Conservation (phyloP, 2,113 vertebrate species). For the Heloderma charlesbogerti region DNA sequence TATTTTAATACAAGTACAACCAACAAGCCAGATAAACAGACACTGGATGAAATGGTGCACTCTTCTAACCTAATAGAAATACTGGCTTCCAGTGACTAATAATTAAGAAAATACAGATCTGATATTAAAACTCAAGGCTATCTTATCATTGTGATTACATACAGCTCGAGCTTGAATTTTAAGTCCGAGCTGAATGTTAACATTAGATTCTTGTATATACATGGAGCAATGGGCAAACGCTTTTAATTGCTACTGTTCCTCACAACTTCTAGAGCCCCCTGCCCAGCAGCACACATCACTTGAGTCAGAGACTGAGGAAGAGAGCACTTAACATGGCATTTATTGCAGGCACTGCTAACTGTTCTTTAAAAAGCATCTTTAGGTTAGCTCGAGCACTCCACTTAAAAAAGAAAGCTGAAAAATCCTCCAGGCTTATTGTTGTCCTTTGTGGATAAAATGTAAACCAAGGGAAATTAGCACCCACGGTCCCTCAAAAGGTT, state of each 20-base stretch:
- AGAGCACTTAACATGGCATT: background rate
- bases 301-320: background rate
- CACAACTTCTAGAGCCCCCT: background rate
- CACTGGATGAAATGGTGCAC: background rate
- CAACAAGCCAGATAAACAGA: background rate
- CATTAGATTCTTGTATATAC: background rate
- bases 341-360: background rate
- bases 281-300: background rate
- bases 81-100: too few relatives aligned
- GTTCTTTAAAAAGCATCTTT: background rate
- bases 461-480: background rate
- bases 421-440: background rate
- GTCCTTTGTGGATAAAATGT: background rate
- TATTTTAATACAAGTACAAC: conserved; percentile 26
- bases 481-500: background rate
- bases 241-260: background rate
- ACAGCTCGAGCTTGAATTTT: conserved; percentile 5
- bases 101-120: background rate
- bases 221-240: background rate
- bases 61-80: background rate
- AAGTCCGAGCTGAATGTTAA: background rate
- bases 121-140: background rate
- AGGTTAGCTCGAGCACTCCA: background rate
- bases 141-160: background rate
- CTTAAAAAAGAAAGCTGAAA: background rate